Conservation (phyloP, 2,888 invertebrate species). For the Sinelater perroti region DNA sequence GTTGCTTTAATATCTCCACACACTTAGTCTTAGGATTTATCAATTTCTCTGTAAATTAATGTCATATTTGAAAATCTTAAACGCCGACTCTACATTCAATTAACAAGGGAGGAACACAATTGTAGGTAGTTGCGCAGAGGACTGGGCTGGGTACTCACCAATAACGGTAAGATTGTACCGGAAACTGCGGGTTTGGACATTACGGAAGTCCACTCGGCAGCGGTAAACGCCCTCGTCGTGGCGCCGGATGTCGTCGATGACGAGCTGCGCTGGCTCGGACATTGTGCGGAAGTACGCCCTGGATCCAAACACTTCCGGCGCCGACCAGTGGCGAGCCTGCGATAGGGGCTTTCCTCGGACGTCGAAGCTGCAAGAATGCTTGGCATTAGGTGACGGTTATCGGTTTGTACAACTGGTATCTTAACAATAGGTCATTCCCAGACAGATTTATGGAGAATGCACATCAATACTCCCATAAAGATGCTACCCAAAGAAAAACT, state of each 20-base stretch:
- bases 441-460: no score
- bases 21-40: no score
- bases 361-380: conserved; percentile 75
- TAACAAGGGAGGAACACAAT: no score
- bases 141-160: conserved; percentile 81
- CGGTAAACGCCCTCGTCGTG: conserved; percentile 90
- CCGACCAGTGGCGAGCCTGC: conserved; percentile 85
- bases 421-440: no score
- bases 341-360: conserved; percentile 83
- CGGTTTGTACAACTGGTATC: no score
- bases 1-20: no score
- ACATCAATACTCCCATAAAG: no score
- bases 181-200: conserved; percentile 88
- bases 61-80: no score
- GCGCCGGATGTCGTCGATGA: conserved; percentile 83
- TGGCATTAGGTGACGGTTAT: background rate
- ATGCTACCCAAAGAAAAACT: no score
- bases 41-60: no score
- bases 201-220: conserved; percentile 89
- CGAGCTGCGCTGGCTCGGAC: conserved; percentile 81
- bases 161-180: conserved; percentile 90
- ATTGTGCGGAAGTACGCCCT: conserved; percentile 85
- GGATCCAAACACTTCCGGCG: conserved; percentile 84
- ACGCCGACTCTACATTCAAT: no score
- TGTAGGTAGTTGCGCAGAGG: no score